Evolutionary conservation across 2,797 vertebrate genomes (phyloP).

Genomic region (Hyperoplus lanceolatus): DNA sequence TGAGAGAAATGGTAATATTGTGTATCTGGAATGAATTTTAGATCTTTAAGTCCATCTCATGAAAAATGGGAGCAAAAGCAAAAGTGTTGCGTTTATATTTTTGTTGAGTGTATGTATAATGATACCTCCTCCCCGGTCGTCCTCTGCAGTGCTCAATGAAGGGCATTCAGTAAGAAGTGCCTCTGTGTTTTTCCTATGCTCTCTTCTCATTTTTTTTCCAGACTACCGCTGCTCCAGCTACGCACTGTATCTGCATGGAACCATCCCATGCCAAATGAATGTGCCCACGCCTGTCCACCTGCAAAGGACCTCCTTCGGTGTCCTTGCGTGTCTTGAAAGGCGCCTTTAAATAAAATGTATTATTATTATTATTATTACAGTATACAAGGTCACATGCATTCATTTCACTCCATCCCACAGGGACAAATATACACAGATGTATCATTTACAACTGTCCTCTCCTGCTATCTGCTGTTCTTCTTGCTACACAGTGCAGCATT

Average conservation of each 20-base stretch:
- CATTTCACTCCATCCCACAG: conserved; percentile 58
- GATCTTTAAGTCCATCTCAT: too few species aligned
- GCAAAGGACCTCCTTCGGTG: conserved; percentile 50
- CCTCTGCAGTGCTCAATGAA: conserved; percentile 51
- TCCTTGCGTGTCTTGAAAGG: too few species aligned
- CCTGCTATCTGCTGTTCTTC: conserved; percentile 41
- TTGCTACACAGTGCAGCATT: conserved; percentile 54
- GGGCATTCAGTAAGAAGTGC: conserved; percentile 47
- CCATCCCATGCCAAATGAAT: conserved; percentile 70
- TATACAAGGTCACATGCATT: conserved; percentile 70
- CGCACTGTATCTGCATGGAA: conserved; percentile 23
- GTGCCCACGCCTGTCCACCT: conserved; percentile 62
- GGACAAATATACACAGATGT: conserved; percentile 59
- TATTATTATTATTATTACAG: too few species aligned
- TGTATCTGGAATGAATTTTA: too few species aligned
- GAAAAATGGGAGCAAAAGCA: too few species aligned
- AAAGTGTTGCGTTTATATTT: too few species aligned
- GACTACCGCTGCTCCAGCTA: conserved; percentile 33
- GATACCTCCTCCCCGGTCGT: conserved; percentile 62
- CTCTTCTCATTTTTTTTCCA: conserved; percentile 32
- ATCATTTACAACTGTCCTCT: conserved; percentile 58
- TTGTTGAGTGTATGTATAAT: conserved; percentile 36
- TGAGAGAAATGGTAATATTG: too few species aligned
- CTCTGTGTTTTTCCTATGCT: conserved; percentile 29
- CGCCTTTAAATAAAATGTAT: too few species aligned